Evolutionary conservation across 2,797 vertebrate species (phyloP).

Genomic region (Xyrichtys novacula): DNA sequence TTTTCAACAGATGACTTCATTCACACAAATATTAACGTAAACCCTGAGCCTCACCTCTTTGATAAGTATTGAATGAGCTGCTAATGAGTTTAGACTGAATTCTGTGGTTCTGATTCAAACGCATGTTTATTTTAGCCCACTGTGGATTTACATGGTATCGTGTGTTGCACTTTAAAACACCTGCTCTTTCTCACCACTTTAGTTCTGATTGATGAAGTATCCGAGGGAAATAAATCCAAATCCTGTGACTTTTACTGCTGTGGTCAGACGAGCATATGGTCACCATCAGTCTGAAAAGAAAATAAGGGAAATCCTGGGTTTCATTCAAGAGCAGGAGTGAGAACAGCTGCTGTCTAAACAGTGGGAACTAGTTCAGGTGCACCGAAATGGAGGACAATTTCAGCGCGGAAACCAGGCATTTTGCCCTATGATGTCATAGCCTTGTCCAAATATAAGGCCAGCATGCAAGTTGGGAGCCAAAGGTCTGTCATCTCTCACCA

Average conservation of each 20-base stretch:
- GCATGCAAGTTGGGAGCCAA: conserved; percentile 60
- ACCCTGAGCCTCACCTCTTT: conserved; percentile 8
- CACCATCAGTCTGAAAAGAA: conserved; percentile 65
- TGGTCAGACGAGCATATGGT: conserved; percentile 79
- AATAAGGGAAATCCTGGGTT: conserved; percentile 75
- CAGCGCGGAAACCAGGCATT: conserved; percentile 71
- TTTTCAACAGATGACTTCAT: conserved; percentile 38
- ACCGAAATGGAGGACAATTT: conserved; percentile 57
- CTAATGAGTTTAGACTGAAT: conserved; percentile 37
- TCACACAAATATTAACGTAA: conserved; percentile 33
- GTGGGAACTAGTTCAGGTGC: conserved; percentile 64
- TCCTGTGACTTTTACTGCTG: conserved; percentile 69
- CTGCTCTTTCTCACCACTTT: conserved; percentile 53
- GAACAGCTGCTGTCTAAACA: conserved; percentile 71
- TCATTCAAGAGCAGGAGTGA: conserved; percentile 68
- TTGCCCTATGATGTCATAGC: conserved; percentile 83
- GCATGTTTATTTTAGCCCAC: conserved; percentile 52
- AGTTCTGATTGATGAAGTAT: conserved; percentile 71
- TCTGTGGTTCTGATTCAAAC: conserved; percentile 18
- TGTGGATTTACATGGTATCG: conserved; percentile 32
- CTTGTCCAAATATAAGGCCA: conserved; percentile 69
- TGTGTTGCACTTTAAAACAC: conserved; percentile 53
- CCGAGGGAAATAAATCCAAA: conserved; percentile 71
- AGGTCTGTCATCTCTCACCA: conserved; percentile 75
- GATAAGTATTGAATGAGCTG: conserved; percentile 23